Evolutionary conservation across 2,113 vertebrate genomes (phyloP).

Genomic region (Ailurus styani): DNA sequence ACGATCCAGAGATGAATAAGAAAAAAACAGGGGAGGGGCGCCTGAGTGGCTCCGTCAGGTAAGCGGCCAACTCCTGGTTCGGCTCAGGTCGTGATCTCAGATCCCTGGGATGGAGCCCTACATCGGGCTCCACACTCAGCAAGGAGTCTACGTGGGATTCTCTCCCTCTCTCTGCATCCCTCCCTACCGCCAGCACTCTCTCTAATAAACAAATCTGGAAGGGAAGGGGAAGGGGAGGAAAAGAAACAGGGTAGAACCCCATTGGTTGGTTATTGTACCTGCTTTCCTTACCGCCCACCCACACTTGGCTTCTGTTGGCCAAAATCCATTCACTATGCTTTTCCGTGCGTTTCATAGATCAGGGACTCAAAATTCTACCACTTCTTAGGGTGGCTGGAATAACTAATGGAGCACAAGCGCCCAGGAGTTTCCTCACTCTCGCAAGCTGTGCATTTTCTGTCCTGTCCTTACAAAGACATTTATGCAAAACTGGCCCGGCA

Average conservation of each 20-base stretch:
- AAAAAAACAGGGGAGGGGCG: too few species aligned
- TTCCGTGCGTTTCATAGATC: background rate
- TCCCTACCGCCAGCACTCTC: background rate
- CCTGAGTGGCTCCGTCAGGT: background rate
- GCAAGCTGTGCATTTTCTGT: background rate
- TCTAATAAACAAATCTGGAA: background rate
- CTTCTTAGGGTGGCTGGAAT: background rate
- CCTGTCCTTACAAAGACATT: background rate
- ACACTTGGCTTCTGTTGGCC: background rate
- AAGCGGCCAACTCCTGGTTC: background rate
- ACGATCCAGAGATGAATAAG: background rate
- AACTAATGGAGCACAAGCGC: background rate
- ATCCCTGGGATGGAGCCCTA: too few species aligned
- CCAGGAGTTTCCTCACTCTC: background rate
- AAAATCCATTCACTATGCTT: background rate
- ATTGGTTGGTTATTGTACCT: accelerated
- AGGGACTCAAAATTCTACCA: background rate
- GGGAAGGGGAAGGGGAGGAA: background rate
- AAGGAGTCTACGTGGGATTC: background rate
- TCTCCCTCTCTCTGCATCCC: background rate
- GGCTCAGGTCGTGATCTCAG: background rate
- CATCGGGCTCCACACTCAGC: background rate
- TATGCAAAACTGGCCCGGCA: background rate
- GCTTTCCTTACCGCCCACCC: background rate
- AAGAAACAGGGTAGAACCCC: background rate